Percentiles rank a stretch among this genome's conserved stretches.
Evolutionary conservation across 2,888 invertebrate genomes (phyloP).

Genomic region (Coelopa pilipes): DNA sequence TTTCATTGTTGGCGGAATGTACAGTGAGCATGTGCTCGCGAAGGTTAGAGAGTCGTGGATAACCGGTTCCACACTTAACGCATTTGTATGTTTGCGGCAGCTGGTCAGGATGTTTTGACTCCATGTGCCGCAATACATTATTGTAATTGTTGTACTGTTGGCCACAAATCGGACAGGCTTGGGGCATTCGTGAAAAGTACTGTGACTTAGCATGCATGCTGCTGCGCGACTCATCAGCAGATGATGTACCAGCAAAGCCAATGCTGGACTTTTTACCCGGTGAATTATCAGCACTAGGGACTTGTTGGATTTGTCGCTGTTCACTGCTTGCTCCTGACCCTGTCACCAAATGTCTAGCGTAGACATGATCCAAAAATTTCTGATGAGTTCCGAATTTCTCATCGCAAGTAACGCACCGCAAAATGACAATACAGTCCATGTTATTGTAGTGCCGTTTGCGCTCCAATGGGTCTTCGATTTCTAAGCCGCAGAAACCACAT

Average conservation of each 20-base stretch:
- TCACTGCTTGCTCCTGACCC: slow-evolving; percentile 37
- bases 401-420: slow-evolving; percentile 66
- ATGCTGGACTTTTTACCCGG: slow-evolving; percentile 48
- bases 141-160: slow-evolving; percentile 67
- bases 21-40: slow-evolving; percentile 65
- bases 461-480: slow-evolving; percentile 64
- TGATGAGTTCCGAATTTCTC: slow-evolving; percentile 65
- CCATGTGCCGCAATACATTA: slow-evolving; percentile 67
- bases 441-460: slow-evolving; percentile 67
- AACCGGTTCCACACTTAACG: slow-evolving; percentile 63
- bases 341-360: slow-evolving; percentile 63
- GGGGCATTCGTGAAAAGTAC: slow-evolving; percentile 64
- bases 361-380: slow-evolving; percentile 66
- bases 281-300: slow-evolving; percentile 50
- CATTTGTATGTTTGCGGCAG: slow-evolving; percentile 66
- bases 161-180: slow-evolving; percentile 66
- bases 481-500: slow-evolving; percentile 64
- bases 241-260: slow-evolving; percentile 46
- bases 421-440: slow-evolving; percentile 65
- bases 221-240: slow-evolving; percentile 58
- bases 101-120: slow-evolving; percentile 67
- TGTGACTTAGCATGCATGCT: slow-evolving; percentile 52
- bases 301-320: slow-evolving; percentile 5
- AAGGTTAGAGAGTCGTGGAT: slow-evolving; percentile 65
- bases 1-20: slow-evolving; percentile 55